Conservation (phyloP, 2,113 vertebrate species). For the Collichthys lucidus region DNA sequence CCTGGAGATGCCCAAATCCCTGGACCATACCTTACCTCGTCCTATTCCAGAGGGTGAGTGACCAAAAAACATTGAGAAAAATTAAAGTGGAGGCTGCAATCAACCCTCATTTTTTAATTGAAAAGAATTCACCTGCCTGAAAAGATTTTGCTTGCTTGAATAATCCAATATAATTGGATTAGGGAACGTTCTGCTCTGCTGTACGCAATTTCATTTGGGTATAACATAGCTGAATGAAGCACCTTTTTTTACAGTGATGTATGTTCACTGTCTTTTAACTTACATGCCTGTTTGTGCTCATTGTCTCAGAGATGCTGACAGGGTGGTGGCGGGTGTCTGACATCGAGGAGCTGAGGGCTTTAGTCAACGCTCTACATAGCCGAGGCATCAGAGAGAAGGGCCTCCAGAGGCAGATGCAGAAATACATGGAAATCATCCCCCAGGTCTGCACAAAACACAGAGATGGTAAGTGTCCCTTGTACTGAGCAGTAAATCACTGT, state of each 20-base stretch:
- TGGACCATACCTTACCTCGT: constrained; percentile 89
- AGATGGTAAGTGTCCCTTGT: constrained; percentile 86
- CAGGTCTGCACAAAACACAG: constrained; percentile 94
- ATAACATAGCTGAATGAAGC: constrained; percentile 23
- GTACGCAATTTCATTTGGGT: constrained; percentile 35
- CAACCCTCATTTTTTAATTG: constrained; percentile 21
- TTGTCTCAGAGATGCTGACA: constrained; percentile 89
- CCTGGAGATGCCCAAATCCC: constrained; percentile 90
- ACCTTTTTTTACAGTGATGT: constrained; percentile 35
- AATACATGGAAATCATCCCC: constrained; percentile 96
- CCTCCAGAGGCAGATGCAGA: constrained; percentile 97
- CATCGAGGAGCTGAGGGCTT: constrained; percentile 90
- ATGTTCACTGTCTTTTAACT: constrained; percentile 25
- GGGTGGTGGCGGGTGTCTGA: constrained; percentile 98
- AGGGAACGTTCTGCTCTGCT: constrained; percentile 47
- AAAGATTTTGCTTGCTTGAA: constrained; percentile 51
- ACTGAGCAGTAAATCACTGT: neutral
- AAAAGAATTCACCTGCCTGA: constrained; percentile 42
- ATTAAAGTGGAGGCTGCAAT: constrained; percentile 1
- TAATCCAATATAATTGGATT: constrained; percentile 63
- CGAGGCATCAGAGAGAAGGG: constrained; percentile 95
- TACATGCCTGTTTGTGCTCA: constrained; percentile 33
- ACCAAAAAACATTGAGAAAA: neutral
- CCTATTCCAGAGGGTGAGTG: constrained; percentile 93
- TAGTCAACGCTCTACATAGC: constrained; percentile 91